Evolutionary conservation across 1,140 invertebrate species (phyloP).

Genomic region (Zelostemma sp.): DNA sequence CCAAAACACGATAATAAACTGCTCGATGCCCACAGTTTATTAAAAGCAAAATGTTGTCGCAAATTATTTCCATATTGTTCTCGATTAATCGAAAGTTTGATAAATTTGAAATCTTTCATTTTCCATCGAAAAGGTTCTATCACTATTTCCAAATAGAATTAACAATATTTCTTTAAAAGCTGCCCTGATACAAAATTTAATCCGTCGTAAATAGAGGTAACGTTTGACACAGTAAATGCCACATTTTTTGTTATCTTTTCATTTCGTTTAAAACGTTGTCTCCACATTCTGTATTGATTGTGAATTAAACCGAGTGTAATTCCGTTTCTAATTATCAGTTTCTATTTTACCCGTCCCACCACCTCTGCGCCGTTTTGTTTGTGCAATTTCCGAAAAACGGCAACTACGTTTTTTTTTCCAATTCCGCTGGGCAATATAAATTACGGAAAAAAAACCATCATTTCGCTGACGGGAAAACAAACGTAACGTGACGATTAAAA

Average conservation of each 20-base stretch:
- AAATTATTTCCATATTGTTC: neutral
- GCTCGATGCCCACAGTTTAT: constrained; percentile 18
- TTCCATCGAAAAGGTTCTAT: neutral
- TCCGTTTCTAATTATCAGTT: constrained; percentile 18
- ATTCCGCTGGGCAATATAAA: constrained; percentile 1
- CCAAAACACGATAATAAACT: constrained; percentile 2
- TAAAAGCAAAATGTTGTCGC: constrained; percentile 12
- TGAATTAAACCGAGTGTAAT: constrained; percentile 2
- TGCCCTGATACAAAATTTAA: neutral
- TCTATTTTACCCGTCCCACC: neutral
- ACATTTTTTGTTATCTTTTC: neutral
- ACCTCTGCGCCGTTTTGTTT: neutral
- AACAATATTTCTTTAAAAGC: neutral
- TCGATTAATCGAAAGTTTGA: neutral
- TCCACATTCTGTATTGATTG: neutral
- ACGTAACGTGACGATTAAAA: constrained; percentile 10
- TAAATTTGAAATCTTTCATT: no score
- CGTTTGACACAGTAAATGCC: neutral
- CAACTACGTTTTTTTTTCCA: neutral
- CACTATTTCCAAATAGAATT: neutral
- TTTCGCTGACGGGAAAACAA: constrained; percentile 2
- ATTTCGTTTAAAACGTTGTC: neutral
- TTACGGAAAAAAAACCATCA: constrained; percentile 2
- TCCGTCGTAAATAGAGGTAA: no score
- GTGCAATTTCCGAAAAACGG: constrained; percentile 17